A percentile compares a stretch with the other conserved stretches of the same genome.
These are phyloP conservation scores for Parnassius apollo DNA, from an alignment of 2,888 invertebrate genomes.

Conservation along the genomic window DNA sequence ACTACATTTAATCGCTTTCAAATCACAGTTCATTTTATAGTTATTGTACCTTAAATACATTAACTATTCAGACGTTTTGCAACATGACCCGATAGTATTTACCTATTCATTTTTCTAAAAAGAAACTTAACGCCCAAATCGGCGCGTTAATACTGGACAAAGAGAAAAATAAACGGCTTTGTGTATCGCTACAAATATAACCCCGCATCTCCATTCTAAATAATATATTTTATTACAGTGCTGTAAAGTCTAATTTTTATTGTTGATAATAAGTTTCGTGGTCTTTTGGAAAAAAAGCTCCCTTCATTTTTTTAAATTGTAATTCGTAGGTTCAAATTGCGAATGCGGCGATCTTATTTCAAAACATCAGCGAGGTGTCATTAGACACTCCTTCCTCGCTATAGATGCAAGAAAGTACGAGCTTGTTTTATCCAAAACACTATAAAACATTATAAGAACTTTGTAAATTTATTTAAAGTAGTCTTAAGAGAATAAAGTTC, in stretches of 20 bases:
- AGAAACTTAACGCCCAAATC: slow-evolving; percentile 80
- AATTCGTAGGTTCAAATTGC: slow-evolving; percentile 80
- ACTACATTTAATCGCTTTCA: slow-evolving; percentile 11
- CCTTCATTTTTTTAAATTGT: slow-evolving; percentile 75
- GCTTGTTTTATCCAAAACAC: no score
- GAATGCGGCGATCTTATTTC: slow-evolving; percentile 79
- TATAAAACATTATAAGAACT: slow-evolving; percentile 3
- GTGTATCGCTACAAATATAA: slow-evolving; percentile 58
- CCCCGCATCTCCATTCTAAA: slow-evolving; percentile 8
- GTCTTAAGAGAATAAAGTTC: no score
- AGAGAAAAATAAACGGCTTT: slow-evolving; percentile 79
- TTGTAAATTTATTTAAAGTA: no score
- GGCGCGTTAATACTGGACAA: slow-evolving; percentile 74
- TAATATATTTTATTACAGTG: slow-evolving; percentile 21
- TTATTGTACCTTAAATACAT: slow-evolving; percentile 24
- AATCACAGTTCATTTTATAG: slow-evolving; percentile 16
- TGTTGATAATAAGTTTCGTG: slow-evolving; percentile 14
- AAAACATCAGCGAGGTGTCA: slow-evolving; percentile 79
- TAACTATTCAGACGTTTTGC: slow-evolving; percentile 57
- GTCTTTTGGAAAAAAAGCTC: slow-evolving; percentile 56
- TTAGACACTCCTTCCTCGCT: slow-evolving; percentile 70
- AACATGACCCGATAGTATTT: slow-evolving; percentile 73
- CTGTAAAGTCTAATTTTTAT: slow-evolving; percentile 33
- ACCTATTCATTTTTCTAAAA: slow-evolving; percentile 79
- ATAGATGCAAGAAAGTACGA: slow-evolving; percentile 48